Evolutionary conservation across 2,888 invertebrate species (phyloP).

Genomic region (Stratiomys singularior): DNA sequence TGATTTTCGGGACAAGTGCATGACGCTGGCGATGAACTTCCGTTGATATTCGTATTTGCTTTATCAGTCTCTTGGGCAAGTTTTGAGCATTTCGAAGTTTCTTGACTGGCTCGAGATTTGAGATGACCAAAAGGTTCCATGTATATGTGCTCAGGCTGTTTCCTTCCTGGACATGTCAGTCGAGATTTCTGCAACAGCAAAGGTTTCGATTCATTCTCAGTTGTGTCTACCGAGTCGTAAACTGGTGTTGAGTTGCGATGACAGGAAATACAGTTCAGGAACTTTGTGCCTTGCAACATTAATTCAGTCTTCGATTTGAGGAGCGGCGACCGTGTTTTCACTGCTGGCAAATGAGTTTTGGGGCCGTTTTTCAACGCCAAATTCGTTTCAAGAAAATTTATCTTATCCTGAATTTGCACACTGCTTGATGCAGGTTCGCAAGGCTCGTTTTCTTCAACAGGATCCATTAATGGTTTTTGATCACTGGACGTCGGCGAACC

Average conservation of each 20-base stretch:
- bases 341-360: conserved; percentile 48
- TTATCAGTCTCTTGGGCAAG: conserved; percentile 52
- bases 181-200: conserved; percentile 49
- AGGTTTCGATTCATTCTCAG: conserved; percentile 52
- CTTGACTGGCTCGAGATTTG: conserved; percentile 46
- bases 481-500: conserved; percentile 54
- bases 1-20: conserved; percentile 55
- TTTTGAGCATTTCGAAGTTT: conserved; percentile 49
- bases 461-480: conserved; percentile 20
- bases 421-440: neutral
- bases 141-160: conserved; percentile 55
- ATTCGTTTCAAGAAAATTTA: conserved; percentile 54
- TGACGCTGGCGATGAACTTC: conserved; percentile 49
- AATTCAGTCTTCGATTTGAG: conserved; percentile 56
- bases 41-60: conserved; percentile 39
- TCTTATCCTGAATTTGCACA: conserved; percentile 55
- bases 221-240: conserved; percentile 54
- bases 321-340: conserved; percentile 53
- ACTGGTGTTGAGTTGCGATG: conserved; percentile 53
- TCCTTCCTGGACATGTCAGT: conserved; percentile 27
- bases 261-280: conserved; percentile 55
- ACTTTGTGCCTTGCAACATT: conserved; percentile 53
- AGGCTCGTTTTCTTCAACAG: neutral
- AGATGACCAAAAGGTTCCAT: conserved; percentile 57
- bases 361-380: conserved; percentile 55